Evolutionary conservation across 1,140 invertebrate genomes (phyloP).

Genomic region (Argopecten irradians): DNA sequence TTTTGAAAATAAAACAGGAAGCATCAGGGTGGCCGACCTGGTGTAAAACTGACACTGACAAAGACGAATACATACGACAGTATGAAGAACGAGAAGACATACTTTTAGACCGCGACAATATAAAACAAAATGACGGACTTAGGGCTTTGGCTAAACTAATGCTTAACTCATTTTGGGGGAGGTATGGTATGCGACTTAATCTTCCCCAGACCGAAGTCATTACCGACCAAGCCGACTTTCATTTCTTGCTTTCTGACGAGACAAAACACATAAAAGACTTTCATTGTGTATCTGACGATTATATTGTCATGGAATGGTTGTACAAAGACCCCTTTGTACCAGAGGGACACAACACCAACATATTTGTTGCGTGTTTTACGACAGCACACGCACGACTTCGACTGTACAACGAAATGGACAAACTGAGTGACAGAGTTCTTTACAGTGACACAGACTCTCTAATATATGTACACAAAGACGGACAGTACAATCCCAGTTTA

Average conservation of each 20-base stretch:
- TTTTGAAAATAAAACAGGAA: constrained; percentile 31
- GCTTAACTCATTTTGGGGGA: constrained; percentile 48
- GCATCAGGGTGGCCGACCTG: constrained; percentile 13
- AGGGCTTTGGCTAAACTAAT: constrained; percentile 48
- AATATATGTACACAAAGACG: constrained; percentile 28
- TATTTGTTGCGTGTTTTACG: constrained; percentile 71
- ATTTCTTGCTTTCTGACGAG: background rate
- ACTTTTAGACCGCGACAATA: background rate
- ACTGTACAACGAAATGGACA: constrained; percentile 71
- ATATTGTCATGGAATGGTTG: background rate
- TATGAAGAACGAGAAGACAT: background rate
- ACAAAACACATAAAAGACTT: background rate
- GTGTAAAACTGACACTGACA: background rate
- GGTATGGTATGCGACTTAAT: constrained; percentile 41
- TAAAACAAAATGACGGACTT: constrained; percentile 65
- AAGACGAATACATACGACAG: background rate
- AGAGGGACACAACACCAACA: constrained; percentile 60
- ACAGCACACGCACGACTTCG: constrained; percentile 74
- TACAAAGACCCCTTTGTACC: background rate
- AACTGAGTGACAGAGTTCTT: constrained; percentile 59
- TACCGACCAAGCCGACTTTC: background rate
- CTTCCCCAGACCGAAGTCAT: constrained; percentile 18
- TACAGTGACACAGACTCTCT: constrained; percentile 25
- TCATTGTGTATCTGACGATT: background rate
- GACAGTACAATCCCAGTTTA: background rate